Evolutionary conservation across 2,113 vertebrate species (phyloP), one percentile per base, ranked within the genome.

Genomic region (Jaculus jaculus): DNA sequence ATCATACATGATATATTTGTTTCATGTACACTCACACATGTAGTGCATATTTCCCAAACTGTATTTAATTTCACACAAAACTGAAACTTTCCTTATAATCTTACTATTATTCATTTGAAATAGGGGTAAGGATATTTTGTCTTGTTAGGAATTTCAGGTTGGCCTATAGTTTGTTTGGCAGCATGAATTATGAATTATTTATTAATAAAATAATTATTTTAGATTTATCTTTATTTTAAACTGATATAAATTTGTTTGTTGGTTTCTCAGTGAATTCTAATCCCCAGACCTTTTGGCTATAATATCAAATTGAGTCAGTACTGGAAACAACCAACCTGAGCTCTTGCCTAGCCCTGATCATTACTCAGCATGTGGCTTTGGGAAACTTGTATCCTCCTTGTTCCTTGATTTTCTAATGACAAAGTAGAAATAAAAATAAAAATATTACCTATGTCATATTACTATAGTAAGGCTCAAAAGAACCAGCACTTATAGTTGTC

Each of bases 61-160:
- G 9, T 68, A 75, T 78, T 94, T 94, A 87, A 91, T 58, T 87
- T 90, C 30, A 71, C 32, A 74, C 28, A 20, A 90, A 94, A 54
- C 13, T 65, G n/a, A 74, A 28, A 17, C 37, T 77, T 89, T 58
- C 24, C 18, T 73, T 84, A 54, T 63, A 77, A 95, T 94, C 54
- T 20, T 91, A 11, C 21, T 83, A 37, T n/a, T 5, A 60, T 10
- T 85, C 34, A 78, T 88, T 71, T 32, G 37, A 92, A 94, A 88
- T 65, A 30, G 21, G 23, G 81, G 8, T 89, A 84, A 47, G n/a
- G 15, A 42, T 58, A 1, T 4, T 83, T 87, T 32, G 47, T 83
- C 47, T 91, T 85, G 9, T 42, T 82, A 87, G 72, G 94, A 77
- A 87, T 78, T 91, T 92, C 4, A 78, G 30, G 28, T 87, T 94